A percentile compares a stretch with the other conserved stretches of the same genome.
Evolutionary conservation across 2,888 invertebrate genomes (phyloP).

Genomic region (Subacronicta megacephala): DNA sequence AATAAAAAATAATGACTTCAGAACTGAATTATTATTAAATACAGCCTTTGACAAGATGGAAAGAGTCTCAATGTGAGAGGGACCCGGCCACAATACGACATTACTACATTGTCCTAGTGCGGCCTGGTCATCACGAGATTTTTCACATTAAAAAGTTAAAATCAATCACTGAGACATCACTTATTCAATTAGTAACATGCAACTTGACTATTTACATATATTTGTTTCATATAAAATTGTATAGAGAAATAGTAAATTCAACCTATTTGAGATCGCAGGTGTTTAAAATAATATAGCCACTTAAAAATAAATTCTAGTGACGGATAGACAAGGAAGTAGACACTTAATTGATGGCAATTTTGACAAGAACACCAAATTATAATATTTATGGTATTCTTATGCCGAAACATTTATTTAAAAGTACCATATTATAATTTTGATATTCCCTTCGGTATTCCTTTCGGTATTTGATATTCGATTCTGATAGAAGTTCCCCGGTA

Average conservation of each 20-base stretch:
- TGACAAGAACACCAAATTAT: not conserved
- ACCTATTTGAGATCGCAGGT: constrained; percentile 34
- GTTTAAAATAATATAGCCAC: not conserved
- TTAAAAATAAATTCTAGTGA: not conserved
- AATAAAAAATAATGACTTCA: not conserved
- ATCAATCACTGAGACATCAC: too few relatives aligned
- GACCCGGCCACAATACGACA: too few relatives aligned
- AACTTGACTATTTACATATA: not conserved
- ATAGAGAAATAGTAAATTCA: constrained; percentile 27
- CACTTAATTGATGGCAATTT: not conserved
- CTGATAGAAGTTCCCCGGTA: too few relatives aligned
- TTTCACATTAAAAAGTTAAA: too few relatives aligned
- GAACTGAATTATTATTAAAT: not conserved
- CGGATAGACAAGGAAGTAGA: not conserved
- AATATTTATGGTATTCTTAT: too few relatives aligned
- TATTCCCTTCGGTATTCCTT: too few relatives aligned
- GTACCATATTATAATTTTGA: too few relatives aligned
- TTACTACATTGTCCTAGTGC: too few relatives aligned
- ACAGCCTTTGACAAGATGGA: not conserved
- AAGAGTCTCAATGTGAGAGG: too few relatives aligned
- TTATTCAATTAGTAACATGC: not conserved
- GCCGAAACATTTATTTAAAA: too few relatives aligned
- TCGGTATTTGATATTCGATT: too few relatives aligned
- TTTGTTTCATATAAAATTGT: constrained; percentile 13
- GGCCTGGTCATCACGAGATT: too few relatives aligned